Percentiles rank a stretch among this genome's conserved stretches.
These are phyloP conservation scores for Mus spicilegus DNA, from an alignment of 2,113 vertebrate species.

Conservation along the genomic window DNA sequence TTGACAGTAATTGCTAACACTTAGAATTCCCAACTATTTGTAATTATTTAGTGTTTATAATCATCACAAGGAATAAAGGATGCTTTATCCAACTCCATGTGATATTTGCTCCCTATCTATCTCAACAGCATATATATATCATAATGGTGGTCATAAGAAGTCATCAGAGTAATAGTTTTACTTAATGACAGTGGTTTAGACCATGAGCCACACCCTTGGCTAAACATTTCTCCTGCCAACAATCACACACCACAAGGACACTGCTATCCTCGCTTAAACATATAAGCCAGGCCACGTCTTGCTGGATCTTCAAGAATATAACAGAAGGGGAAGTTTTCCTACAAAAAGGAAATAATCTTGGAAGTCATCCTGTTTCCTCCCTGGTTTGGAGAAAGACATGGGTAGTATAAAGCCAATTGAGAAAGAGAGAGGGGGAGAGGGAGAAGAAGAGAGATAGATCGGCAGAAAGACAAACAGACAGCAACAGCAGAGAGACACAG, in stretches of 20 bases:
- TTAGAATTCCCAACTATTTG: conserved; percentile 14
- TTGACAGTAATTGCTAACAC: neutral
- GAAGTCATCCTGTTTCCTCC: conserved; percentile 29
- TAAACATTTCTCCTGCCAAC: neutral
- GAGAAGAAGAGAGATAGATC: neutral
- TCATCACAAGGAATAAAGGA: conserved; percentile 40
- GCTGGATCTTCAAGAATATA: neutral
- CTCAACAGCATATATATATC: neutral
- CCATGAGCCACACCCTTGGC: neutral
- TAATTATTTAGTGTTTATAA: conserved; percentile 48
- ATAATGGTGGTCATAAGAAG: neutral
- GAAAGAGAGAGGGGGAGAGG: too few species aligned
- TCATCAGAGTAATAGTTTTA: neutral
- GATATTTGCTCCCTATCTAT: neutral
- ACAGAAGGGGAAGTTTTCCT: neutral
- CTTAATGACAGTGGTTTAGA: too few species aligned
- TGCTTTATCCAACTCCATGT: neutral
- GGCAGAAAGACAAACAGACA: neutral
- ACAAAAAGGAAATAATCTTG: neutral
- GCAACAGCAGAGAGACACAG: neutral
- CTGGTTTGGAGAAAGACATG: neutral
- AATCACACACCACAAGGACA: neutral
- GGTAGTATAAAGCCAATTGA: neutral
- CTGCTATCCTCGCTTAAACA: neutral
- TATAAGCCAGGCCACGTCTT: conserved; percentile 5